Evolutionary conservation across 2,113 vertebrate species (phyloP).

Genomic region (Eulacestoma nigropectus): DNA sequence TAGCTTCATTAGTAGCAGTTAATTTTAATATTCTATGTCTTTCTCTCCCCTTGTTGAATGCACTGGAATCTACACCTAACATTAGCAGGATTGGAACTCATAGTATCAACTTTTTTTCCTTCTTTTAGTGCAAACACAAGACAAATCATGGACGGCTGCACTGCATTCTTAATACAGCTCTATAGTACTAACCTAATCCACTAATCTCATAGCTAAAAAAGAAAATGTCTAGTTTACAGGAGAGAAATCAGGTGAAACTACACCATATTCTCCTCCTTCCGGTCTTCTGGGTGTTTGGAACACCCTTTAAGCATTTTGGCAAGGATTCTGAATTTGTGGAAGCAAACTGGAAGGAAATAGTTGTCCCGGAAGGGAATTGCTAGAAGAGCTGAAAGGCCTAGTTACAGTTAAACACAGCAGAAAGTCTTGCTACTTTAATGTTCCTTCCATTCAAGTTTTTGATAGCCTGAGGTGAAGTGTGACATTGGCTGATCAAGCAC

Average conservation of each 20-base stretch:
- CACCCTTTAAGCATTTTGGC: background rate
- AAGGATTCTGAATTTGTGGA: background rate
- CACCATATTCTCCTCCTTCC: background rate
- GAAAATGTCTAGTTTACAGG: background rate
- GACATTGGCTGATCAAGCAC: background rate
- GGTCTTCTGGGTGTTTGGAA: background rate
- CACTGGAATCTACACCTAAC: background rate
- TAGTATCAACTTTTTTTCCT: background rate
- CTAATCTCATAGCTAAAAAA: background rate
- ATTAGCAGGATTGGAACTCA: background rate
- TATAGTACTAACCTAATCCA: background rate
- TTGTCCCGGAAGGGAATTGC: background rate
- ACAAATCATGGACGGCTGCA: background rate
- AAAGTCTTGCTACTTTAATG: background rate
- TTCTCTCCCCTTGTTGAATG: background rate
- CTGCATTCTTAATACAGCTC: background rate
- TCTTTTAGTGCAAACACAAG: background rate
- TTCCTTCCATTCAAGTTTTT: background rate
- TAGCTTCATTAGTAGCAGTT: background rate
- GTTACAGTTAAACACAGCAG: background rate
- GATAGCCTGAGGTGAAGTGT: background rate
- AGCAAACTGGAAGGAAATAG: background rate
- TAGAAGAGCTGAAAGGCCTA: background rate
- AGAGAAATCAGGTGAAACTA: slow-evolving; percentile 1
- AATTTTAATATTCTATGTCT: background rate